Evolutionary conservation across 2,113 vertebrate species (phyloP).

Genomic region (Colius striatus): DNA sequence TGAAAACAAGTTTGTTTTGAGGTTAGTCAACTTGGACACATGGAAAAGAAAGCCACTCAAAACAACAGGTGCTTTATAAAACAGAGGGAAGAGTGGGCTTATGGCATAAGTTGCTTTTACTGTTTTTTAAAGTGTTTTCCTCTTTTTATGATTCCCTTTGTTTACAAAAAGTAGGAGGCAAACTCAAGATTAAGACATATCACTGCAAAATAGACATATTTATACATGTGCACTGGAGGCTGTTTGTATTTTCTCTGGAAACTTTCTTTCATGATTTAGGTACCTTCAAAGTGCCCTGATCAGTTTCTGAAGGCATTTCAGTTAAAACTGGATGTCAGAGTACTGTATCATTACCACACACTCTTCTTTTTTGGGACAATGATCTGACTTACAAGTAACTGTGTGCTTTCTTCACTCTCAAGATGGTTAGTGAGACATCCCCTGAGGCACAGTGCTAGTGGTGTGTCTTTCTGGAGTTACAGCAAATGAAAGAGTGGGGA

Average conservation of each 20-base stretch:
- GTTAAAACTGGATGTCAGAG: neutral
- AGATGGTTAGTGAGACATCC: neutral
- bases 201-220: neutral
- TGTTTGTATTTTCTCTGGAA: neutral
- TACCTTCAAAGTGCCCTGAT: too few species aligned
- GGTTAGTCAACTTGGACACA: neutral
- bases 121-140: neutral
- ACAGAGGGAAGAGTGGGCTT: neutral
- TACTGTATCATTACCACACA: neutral
- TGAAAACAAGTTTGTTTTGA: neutral
- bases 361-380: neutral
- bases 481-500: neutral
- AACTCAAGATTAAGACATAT: neutral
- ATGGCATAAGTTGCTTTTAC: neutral
- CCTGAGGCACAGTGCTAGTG: neutral
- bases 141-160: neutral
- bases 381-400: neutral
- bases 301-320: neutral
- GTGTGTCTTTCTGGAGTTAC: neutral
- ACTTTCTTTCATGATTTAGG: neutral
- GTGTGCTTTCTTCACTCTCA: neutral
- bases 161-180: neutral
- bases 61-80: neutral
- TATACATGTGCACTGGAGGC: too few species aligned
- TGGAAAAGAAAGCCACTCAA: neutral